Conservation (phyloP, 2,113 vertebrate species). For the Lepidothrix coronata region DNA sequence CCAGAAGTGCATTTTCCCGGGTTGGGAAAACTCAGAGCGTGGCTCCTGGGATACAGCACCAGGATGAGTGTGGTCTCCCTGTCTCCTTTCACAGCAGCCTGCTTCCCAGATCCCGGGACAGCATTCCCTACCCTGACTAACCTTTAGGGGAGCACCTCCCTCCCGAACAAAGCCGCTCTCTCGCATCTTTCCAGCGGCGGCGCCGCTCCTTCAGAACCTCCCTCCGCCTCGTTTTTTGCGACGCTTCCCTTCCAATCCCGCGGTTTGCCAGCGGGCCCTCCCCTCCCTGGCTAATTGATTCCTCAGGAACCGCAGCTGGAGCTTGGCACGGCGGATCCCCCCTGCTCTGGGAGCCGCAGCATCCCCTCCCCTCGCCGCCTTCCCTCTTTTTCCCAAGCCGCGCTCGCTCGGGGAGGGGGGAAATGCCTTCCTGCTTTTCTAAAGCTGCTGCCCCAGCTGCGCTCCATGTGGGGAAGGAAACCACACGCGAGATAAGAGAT, state of each 20-base stretch:
- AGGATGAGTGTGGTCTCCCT: background rate
- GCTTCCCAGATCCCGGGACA: background rate
- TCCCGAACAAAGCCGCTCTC: background rate
- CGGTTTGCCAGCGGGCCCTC: background rate
- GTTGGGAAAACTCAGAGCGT: background rate
- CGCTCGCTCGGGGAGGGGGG: background rate
- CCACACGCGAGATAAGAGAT: background rate
- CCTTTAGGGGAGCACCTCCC: background rate
- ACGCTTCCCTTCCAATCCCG: background rate
- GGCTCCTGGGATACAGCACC: background rate
- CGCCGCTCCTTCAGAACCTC: background rate
- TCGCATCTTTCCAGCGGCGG: background rate
- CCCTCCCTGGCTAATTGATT: background rate
- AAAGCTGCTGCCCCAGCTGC: slow-evolving; percentile 15
- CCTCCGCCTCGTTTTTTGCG: background rate
- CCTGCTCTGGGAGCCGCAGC: background rate
- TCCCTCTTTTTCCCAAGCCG: background rate
- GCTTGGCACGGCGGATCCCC: background rate
- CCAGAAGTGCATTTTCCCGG: background rate
- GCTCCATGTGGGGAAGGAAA: slow-evolving; percentile 19
- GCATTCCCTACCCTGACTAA: background rate
- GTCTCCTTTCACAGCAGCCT: background rate
- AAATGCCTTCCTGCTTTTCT: slow-evolving; percentile 11
- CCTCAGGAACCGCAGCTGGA: slow-evolving; percentile 3
- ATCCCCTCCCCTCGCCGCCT: background rate